These are phyloP conservation scores for Agelaius tricolor DNA, from an alignment of 2,113 vertebrate species.

Conservation along the genomic window DNA sequence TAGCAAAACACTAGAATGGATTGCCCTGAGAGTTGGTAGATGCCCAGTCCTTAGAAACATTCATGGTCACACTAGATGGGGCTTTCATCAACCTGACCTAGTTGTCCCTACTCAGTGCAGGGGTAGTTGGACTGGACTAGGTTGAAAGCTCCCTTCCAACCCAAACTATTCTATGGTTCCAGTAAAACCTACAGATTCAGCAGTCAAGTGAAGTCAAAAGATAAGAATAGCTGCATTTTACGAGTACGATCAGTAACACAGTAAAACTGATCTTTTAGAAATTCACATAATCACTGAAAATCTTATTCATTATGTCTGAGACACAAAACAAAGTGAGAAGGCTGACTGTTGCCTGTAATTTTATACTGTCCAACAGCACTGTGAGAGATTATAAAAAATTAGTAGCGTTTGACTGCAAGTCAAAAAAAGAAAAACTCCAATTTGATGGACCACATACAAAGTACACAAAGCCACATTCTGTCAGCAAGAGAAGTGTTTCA, in stretches of 20 bases:
- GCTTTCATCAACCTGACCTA: not conserved
- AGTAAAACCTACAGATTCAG: not conserved
- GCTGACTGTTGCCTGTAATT: not conserved
- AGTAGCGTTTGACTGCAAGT: not conserved
- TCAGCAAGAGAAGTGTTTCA: not conserved
- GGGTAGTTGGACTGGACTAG: not conserved
- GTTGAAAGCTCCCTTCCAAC: not conserved
- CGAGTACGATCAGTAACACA: not conserved
- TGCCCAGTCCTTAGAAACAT: not conserved
- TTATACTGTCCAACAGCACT: not conserved
- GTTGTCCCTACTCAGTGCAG: not conserved
- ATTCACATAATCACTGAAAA: not conserved
- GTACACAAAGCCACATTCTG: not conserved
- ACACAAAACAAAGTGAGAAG: not conserved
- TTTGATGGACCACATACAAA: not conserved
- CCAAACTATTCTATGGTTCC: not conserved
- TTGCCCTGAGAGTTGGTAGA: accelerated
- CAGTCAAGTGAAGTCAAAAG: not conserved
- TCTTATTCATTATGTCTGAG: not conserved
- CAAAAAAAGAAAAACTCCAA: not conserved
- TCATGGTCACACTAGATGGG: accelerated
- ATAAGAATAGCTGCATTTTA: not conserved
- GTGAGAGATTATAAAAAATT: not conserved
- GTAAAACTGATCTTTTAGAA: not conserved
- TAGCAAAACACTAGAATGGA: not conserved